Evolutionary conservation across 2,888 invertebrate genomes (phyloP).

Genomic region (Brenthis ino): DNA sequence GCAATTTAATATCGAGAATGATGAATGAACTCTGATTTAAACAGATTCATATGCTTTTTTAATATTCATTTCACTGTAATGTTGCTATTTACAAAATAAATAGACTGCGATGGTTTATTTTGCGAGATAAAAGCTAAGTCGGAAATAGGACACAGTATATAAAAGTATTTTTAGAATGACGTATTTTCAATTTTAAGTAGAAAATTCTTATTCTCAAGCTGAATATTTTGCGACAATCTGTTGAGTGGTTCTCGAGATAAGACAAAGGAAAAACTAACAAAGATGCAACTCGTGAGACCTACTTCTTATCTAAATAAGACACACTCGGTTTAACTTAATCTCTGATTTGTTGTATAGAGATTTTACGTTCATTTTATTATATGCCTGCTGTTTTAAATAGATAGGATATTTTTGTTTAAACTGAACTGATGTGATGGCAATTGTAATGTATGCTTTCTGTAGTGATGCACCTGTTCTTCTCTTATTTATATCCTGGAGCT

Average conservation of each 20-base stretch:
- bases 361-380: conserved; percentile 31
- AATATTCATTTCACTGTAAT: conserved; percentile 24
- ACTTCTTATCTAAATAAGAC: conserved; percentile 40
- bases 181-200: conserved; percentile 36
- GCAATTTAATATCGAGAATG: conserved; percentile 49
- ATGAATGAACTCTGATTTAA: conserved; percentile 41
- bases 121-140: conserved; percentile 1
- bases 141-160: conserved; percentile 15
- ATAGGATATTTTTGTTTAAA: conserved; percentile 38
- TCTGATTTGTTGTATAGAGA: conserved; percentile 38
- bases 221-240: conserved; percentile 42
- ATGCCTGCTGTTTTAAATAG: conserved; percentile 23
- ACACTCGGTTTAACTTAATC: conserved; percentile 39
- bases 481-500: conserved; percentile 61
- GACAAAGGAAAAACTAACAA: conserved; percentile 42
- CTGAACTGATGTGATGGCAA: conserved; percentile 50
- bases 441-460: conserved; percentile 56
- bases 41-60: conserved; percentile 32
- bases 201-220: conserved; percentile 36
- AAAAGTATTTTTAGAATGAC: conserved; percentile 26
- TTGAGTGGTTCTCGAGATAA: conserved; percentile 42
- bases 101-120: conserved; percentile 3
- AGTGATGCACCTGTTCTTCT: conserved; percentile 61
- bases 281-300: conserved; percentile 43
- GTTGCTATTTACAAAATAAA: conserved; percentile 17